Percentiles rank a stretch among this genome's conserved stretches.
phyloP scores from a whole-genome alignment of 2,888 invertebrate species.

The Eristalis intricaria region DNA sequence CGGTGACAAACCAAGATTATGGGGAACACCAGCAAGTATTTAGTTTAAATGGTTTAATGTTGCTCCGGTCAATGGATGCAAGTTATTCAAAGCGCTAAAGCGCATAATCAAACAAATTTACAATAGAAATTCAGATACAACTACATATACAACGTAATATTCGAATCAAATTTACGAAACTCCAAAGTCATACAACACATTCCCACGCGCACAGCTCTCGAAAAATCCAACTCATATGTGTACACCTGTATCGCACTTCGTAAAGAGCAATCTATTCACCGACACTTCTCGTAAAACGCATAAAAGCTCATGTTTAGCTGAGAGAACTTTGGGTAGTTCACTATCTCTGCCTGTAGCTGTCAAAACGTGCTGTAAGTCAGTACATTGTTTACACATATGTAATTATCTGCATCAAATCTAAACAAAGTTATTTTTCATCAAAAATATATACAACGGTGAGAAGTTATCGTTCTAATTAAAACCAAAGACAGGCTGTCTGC shows the following conservation, averaged over 20 bases:
- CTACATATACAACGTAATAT: background rate
- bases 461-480: background rate
- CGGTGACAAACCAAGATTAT: no score
- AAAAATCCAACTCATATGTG: background rate
- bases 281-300: background rate
- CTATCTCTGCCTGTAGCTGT: conserved; percentile 31
- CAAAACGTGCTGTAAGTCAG: conserved; percentile 35
- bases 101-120: no score
- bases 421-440: conserved; percentile 1
- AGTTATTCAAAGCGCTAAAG: no score
- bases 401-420: conserved; percentile 5
- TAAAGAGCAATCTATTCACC: background rate
- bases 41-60: no score
- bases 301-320: background rate
- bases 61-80: no score
- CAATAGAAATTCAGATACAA: no score
- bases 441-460: background rate
- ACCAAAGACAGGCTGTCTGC: background rate
- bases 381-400: conserved; percentile 50
- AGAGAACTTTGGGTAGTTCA: background rate
- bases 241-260: background rate
- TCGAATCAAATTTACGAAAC: background rate
- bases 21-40: no score
- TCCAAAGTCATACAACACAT: background rate
- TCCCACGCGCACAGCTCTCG: background rate